A percentile compares a stretch with the other conserved stretches of the same genome.
Conservation (phyloP, 1,140 invertebrate species). For the Cecropterus lyciades region DNA sequence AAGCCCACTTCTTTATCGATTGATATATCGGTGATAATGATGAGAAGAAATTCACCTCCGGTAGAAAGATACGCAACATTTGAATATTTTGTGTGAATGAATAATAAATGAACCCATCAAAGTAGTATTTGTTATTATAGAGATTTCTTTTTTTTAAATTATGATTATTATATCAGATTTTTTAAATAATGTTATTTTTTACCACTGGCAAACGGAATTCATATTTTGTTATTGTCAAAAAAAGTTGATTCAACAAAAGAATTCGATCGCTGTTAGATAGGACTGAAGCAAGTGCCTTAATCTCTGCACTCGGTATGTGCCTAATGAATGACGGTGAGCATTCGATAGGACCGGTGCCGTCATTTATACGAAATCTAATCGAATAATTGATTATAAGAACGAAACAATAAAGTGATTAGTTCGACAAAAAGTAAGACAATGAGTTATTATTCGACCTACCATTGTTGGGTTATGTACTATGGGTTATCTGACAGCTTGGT, state of each 20-base stretch:
- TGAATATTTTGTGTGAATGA: too few species aligned
- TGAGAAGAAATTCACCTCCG: too few species aligned
- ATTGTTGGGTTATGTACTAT: constrained; percentile 65
- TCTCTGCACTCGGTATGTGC: constrained; percentile 47
- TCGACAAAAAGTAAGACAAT: constrained; percentile 79
- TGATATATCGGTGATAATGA: too few species aligned
- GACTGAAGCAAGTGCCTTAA: constrained; percentile 14
- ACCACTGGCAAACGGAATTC: too few species aligned
- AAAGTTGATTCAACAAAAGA: not conserved
- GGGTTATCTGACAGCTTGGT: constrained; percentile 59
- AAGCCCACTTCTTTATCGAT: too few species aligned
- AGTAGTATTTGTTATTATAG: too few species aligned
- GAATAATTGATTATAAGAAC: constrained; percentile 79
- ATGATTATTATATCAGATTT: too few species aligned
- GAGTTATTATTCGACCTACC: constrained; percentile 76
- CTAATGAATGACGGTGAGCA: constrained; percentile 67
- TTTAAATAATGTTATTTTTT: too few species aligned
- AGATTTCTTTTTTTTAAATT: too few species aligned
- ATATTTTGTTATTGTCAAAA: too few species aligned
- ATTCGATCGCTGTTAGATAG: not conserved
- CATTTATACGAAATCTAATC: constrained; percentile 75
- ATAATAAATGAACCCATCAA: too few species aligned
- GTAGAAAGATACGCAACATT: too few species aligned
- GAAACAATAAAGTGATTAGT: constrained; percentile 82
- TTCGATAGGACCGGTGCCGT: constrained; percentile 62